Evolutionary conservation across 2,113 vertebrate species (phyloP), one percentile per base, ranked within the genome.

Genomic region (Phycodurus eques): DNA sequence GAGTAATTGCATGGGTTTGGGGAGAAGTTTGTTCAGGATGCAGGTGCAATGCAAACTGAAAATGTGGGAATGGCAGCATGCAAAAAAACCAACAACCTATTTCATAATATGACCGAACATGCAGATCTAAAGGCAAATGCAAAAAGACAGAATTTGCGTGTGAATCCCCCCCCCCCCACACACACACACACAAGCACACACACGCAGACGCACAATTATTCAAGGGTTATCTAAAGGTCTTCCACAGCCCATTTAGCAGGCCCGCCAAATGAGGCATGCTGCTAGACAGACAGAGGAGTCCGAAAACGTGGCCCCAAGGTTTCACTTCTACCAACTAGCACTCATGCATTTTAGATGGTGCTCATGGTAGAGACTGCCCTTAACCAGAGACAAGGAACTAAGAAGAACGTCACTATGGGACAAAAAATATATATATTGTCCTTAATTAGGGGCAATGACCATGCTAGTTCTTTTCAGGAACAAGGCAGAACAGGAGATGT

Each of bases 201-300:
- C 72, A 79, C 33, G 31, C 1, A 70, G 39, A 66, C 54, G 78
- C 80, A 74, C 68, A 76, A 49, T 69, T 72, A 80, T 72, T 73
- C 72, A 85, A 74, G 81, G 87, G 91, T 90, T 90, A 92, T 90
- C 86, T 85, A 90, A 90, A 90, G 88, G 91, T 92, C 87, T 81
- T 82, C 85, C 84, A 86, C 87, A 80, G 82, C 70, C 86, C 86
- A 89, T 89, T 89, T 88, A 88, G 76, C 87, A 85, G 75, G 60
- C 62, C 72, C 75, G 81, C 85, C 75, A 85, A 87, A 87, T 87
- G 85, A 88, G 73, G 84, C 82, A 35, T 71, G 47, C 73, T 80
- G 87, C 80, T 82, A 87, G 80, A 87, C 71, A 70, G 67, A 75
- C 69, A 68, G 72, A 68, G 39, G 35, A 17, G 33, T 71, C 76